Base-by-base conservation (phyloP, 1,140 invertebrate species). In the Diabrotica undecimpunctata region DNA sequence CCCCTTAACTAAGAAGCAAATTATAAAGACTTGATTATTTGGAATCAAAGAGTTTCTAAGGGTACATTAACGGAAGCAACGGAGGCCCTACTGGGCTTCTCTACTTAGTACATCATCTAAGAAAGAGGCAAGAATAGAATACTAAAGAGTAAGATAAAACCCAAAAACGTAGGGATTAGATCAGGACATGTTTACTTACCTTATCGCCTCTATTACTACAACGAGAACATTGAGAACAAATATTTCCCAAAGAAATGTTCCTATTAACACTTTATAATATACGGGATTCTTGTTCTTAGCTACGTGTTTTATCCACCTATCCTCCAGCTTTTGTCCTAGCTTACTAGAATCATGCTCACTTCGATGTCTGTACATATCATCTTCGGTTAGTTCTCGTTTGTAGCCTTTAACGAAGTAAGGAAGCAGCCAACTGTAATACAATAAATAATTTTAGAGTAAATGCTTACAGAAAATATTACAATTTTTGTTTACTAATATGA, bases 281-380 rank as follows among this genome's bases (percentile, higher is more conserved):
- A 74, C 78, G 13, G 81, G 79, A 51, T 69, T 69, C 10, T 55
- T 55, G 11, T 25, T 55, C 6, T 55, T 25, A 14, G n/a, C 54
- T 6, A 25, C 25, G 54, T n/a, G 56, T 72, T 85, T 81, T 14
- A 81, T 75, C 85, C 84, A 86, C 13, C 79, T 79, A 69, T 76
- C 80, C 71, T 84, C 79, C 41, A 90, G 76, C 54, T 78, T 77
- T 68, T 86, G 80, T 11, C 87, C 86, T 70, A 86, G 72, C 8
- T 69, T 63, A 10, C 52, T 68, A 2, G 73, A 74, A 5, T 71
- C 64, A 39, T 74, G 73, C 10, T 55, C 13, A 13, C 58, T 37
- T 13, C 72, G 39, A 14, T 53, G 14, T 14, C 57, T 35, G 36
- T 68, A 70, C 37, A 74, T 58, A 64, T 74, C 73, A 10, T 74